These are phyloP conservation scores for Cyprinodon diabolis DNA, from an alignment of 2,797 vertebrate species.

Conservation along the genomic window DNA sequence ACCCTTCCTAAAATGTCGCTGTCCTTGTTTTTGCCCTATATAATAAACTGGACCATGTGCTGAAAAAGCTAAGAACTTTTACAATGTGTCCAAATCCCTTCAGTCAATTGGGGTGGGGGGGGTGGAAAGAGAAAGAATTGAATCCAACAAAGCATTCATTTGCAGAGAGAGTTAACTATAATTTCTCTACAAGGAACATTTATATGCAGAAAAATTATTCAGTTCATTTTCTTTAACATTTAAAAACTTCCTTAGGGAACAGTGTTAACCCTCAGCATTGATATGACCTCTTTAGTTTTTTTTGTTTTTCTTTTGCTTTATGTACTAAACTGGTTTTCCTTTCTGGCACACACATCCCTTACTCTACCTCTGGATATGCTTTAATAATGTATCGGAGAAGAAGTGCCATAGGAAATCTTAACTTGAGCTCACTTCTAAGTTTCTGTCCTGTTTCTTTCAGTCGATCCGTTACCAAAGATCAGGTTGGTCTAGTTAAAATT, in stretches of 20 bases:
- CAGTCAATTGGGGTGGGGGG: not conserved
- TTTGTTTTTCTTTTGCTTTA: constrained; percentile 36
- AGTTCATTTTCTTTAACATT: constrained; percentile 26
- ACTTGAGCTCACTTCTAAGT: not conserved
- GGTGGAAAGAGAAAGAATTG: not conserved
- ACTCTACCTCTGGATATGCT: constrained; percentile 21
- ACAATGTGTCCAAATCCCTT: constrained; percentile 25
- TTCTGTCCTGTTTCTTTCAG: not conserved
- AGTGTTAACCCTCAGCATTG: constrained; percentile 19
- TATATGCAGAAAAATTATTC: constrained; percentile 19
- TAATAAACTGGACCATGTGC: constrained; percentile 55
- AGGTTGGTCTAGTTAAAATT: constrained; percentile 18
- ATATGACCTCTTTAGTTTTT: constrained; percentile 32
- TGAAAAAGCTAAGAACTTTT: constrained; percentile 49
- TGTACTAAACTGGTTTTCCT: constrained; percentile 33
- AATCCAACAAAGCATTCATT: constrained; percentile 12
- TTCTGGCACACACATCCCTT: constrained; percentile 8
- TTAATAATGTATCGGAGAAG: constrained; percentile 17
- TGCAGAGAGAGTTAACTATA: constrained; percentile 19
- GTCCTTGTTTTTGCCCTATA: constrained; percentile 65
- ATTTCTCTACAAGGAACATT: constrained; percentile 14
- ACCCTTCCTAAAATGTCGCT: constrained; percentile 42
- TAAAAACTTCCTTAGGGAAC: constrained; percentile 38
- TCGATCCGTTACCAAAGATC: constrained; percentile 11
- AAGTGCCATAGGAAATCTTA: not conserved